These are phyloP conservation scores for Eleutherodactylus coqui DNA, from an alignment of 2,797 vertebrate species.

Conservation along the genomic window DNA sequence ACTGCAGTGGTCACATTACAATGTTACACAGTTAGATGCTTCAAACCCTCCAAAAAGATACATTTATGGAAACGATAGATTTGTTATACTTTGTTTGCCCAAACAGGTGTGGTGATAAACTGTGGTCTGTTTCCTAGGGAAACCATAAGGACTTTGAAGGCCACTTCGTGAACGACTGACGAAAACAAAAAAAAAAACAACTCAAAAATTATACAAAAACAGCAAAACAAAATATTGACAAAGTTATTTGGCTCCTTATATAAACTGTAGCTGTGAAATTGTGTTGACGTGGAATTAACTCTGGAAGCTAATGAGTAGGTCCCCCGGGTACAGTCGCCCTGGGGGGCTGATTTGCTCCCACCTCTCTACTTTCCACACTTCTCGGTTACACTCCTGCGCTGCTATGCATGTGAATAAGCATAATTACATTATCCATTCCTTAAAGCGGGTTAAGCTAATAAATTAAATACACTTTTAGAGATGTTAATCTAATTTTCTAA, in stretches of 20 bases:
- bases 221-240: background rate
- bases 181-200: background rate
- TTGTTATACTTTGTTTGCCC: too few relatives aligned
- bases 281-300: background rate
- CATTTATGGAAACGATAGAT: too few relatives aligned
- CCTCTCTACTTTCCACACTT: background rate
- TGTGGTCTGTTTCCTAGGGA: background rate
- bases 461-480: constrained; percentile 68
- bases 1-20: too few relatives aligned
- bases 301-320: background rate
- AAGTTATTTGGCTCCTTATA: background rate
- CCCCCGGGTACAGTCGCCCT: background rate
- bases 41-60: too few relatives aligned
- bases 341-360: background rate
- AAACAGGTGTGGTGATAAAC: too few relatives aligned
- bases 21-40: too few relatives aligned
- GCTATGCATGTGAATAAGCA: background rate
- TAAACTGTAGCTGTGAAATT: background rate
- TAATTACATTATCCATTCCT: constrained; percentile 11
- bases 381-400: background rate
- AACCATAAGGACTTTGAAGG: background rate
- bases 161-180: background rate
- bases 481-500: constrained; percentile 66
- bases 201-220: background rate
- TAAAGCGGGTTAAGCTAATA: constrained; percentile 66